Evolutionary conservation across 2,113 vertebrate species (phyloP).

Genomic region (Perccottus glenii): DNA sequence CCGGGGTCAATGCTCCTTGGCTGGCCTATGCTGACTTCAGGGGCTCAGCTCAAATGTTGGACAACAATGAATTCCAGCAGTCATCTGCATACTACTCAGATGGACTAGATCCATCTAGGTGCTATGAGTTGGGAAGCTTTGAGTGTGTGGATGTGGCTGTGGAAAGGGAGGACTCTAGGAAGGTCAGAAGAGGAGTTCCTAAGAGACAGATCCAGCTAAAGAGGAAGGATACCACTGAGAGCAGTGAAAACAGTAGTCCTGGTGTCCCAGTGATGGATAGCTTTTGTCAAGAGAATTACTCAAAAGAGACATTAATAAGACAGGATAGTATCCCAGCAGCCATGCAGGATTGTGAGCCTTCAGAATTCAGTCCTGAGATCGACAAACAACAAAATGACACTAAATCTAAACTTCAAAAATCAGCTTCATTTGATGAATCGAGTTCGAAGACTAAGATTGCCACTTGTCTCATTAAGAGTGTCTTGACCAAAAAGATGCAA

Average conservation of each 20-base stretch:
- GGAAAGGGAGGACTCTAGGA: slow-evolving; percentile 82
- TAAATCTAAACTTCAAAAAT: slow-evolving; percentile 81
- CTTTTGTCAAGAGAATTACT: slow-evolving; percentile 47
- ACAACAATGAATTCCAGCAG: slow-evolving; percentile 69
- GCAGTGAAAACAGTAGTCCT: slow-evolving; percentile 65
- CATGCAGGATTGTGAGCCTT: slow-evolving; percentile 52
- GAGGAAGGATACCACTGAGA: slow-evolving; percentile 78
- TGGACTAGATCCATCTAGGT: slow-evolving; percentile 72
- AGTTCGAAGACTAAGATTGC: slow-evolving; percentile 83
- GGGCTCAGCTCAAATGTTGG: slow-evolving; percentile 67
- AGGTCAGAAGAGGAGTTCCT: slow-evolving; percentile 87
- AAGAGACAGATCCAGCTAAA: slow-evolving; percentile 95
- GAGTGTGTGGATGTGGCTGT: slow-evolving; percentile 90
- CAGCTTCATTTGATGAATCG: slow-evolving; percentile 83
- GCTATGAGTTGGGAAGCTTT: slow-evolving; percentile 80
- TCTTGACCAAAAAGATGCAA: slow-evolving; percentile 90
- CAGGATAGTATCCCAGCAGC: slow-evolving; percentile 76
- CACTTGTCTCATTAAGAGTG: slow-evolving; percentile 87
- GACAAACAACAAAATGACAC: slow-evolving; percentile 41
- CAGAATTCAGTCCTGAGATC: slow-evolving; percentile 38
- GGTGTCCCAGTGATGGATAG: slow-evolving; percentile 54
- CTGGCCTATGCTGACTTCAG: slow-evolving; percentile 78
- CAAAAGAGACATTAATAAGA: slow-evolving; percentile 71
- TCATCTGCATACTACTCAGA: slow-evolving; percentile 51
- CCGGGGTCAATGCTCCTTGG: slow-evolving; percentile 75